These are phyloP conservation scores for Xenops minutus DNA, from an alignment of 2,797 vertebrate genomes.

Conservation along the genomic window DNA sequence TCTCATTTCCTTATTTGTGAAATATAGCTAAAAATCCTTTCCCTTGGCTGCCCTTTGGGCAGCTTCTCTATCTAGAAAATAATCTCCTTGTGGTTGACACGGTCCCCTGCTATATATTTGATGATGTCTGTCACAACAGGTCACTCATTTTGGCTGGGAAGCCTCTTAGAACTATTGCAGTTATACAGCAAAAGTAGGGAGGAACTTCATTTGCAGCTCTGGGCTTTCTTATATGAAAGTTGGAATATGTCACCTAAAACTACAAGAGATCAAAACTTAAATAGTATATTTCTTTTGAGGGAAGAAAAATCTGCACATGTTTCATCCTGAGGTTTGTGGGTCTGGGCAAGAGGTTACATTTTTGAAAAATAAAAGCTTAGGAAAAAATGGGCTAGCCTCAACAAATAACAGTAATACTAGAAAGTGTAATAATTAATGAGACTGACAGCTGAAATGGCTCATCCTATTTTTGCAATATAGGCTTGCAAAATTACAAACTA, in stretches of 20 bases:
- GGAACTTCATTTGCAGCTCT: background rate
- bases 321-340: background rate
- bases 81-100: background rate
- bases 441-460: conserved; percentile 5
- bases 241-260: background rate
- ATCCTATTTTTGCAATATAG: conserved; percentile 27
- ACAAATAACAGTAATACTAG: conserved; percentile 35
- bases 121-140: background rate
- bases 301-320: background rate
- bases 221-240: background rate
- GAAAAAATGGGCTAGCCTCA: background rate
- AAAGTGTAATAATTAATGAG: conserved; percentile 36
- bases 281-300: background rate
- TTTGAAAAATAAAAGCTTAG: background rate
- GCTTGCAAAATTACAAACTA: conserved; percentile 38
- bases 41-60: background rate
- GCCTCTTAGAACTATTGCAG: background rate
- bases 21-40: background rate
- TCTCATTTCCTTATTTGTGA: background rate
- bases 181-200: background rate
- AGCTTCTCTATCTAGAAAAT: background rate
- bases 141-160: background rate
- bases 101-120: background rate
- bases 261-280: background rate
- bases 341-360: background rate